A percentile compares a stretch with the other conserved stretches of the same genome.
Conservation (phyloP, 2,797 vertebrate species). For the Fistularia tabacaria region DNA sequence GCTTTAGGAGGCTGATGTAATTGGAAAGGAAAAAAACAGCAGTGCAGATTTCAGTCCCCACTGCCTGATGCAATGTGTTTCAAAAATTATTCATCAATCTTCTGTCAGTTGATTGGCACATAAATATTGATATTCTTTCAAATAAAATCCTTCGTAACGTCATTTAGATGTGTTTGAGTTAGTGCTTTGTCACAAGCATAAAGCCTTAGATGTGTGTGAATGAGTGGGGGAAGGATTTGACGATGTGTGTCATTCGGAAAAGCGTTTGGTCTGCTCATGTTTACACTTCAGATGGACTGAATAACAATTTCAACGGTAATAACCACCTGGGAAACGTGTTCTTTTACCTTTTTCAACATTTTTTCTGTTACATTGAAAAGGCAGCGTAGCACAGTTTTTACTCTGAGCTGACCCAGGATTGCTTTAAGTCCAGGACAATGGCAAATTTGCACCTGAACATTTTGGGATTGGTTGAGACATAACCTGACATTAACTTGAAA, state of each 20-base stretch:
- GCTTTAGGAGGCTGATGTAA: no score
- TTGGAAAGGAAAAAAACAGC: no score
- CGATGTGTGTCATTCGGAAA: conserved; percentile 8
- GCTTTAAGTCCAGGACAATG: no score
- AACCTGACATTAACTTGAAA: no score
- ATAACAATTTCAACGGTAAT: no score
- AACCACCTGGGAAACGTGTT: no score
- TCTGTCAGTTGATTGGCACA: background rate
- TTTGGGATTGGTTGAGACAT: no score
- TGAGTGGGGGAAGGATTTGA: conserved; percentile 4
- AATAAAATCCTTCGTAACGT: background rate
- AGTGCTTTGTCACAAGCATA: conserved; percentile 6
- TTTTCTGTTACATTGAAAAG: no score
- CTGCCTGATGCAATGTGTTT: background rate
- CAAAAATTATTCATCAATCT: background rate
- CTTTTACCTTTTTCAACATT: no score
- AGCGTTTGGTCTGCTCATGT: conserved; percentile 10
- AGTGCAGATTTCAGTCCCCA: no score
- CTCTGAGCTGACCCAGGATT: no score
- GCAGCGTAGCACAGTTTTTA: background rate
- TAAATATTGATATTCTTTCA: background rate
- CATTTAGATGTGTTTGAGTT: conserved; percentile 5
- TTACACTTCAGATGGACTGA: background rate
- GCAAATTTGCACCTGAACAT: no score
- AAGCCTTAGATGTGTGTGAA: conserved; percentile 5